Evolutionary conservation across 2,797 vertebrate species (phyloP).

Genomic region (Morus bassanus): DNA sequence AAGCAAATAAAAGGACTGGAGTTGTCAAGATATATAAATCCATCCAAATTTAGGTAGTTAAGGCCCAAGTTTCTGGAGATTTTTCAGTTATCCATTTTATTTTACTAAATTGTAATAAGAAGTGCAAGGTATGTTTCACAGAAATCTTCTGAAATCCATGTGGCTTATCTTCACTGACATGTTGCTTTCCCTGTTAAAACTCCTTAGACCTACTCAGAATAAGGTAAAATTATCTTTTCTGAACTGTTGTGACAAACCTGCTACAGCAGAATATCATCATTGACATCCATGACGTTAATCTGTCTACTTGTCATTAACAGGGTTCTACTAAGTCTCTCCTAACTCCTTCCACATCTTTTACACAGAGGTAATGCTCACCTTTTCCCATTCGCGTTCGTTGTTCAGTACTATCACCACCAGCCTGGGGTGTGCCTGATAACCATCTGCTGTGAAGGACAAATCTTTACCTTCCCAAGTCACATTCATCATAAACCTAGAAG

Average conservation of each 20-base stretch:
- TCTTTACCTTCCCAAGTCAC: conserved; percentile 96
- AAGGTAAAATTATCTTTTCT: not conserved
- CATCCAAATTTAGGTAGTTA: not conserved
- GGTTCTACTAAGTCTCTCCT: not conserved
- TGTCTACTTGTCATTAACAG: not conserved
- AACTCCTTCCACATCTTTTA: not conserved
- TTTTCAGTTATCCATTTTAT: not conserved
- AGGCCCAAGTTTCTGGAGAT: not conserved
- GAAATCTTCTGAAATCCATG: not conserved
- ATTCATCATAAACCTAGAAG: conserved; percentile 95
- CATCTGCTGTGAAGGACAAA: conserved; percentile 96
- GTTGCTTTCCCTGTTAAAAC: not conserved
- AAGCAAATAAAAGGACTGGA: not conserved
- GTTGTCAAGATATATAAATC: not conserved
- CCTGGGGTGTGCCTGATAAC: conserved; percentile 93
- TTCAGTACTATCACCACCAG: conserved; percentile 95
- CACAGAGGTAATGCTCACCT: conserved; percentile 76
- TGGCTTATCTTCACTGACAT: not conserved
- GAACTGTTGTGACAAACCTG: not conserved
- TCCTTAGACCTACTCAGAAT: not conserved
- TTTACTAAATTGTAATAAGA: not conserved
- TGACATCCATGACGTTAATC: not conserved
- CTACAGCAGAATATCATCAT: not conserved
- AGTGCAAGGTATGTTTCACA: not conserved
- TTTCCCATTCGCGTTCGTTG: conserved; percentile 94